These are phyloP conservation scores for Megaceryle torquata DNA, from an alignment of 2,113 vertebrate genomes.

Conservation along the genomic window DNA sequence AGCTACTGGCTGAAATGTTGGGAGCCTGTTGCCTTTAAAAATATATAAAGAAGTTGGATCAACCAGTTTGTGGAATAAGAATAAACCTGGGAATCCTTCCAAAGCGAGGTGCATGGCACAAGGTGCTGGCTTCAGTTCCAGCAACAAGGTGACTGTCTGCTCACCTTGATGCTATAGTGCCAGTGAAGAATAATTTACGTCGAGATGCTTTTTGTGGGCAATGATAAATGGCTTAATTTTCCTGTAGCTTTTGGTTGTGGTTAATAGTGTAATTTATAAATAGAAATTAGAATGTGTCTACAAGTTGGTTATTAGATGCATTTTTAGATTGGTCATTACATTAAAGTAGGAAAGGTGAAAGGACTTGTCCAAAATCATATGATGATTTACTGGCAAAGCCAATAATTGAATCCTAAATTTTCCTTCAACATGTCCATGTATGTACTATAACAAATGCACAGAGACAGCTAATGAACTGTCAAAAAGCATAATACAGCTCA, in stretches of 20 bases:
- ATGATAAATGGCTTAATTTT: not conserved
- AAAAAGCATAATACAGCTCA: not conserved
- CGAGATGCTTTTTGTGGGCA: rapidly evolving
- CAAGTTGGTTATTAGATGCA: not conserved
- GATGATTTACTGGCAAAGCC: not conserved
- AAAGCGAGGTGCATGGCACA: not conserved
- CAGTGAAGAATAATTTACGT: not conserved
- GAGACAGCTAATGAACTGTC: not conserved
- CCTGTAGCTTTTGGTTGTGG: not conserved
- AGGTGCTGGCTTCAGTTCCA: not conserved
- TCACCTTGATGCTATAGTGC: not conserved
- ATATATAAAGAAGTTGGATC: not conserved
- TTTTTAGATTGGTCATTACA: constrained; percentile 18
- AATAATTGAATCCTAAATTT: not conserved
- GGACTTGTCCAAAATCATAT: not conserved
- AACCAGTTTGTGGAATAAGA: not conserved
- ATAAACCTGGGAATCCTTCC: constrained; percentile 16
- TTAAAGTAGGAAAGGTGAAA: not conserved
- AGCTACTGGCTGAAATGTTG: not conserved
- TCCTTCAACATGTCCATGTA: rapidly evolving
- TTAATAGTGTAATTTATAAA: not conserved
- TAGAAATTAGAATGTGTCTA: not conserved
- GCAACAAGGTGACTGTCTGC: constrained; percentile 23
- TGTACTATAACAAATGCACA: not conserved
- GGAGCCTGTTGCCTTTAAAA: not conserved